Base-by-base conservation (phyloP, 2,888 invertebrate genomes). In the Caenorhabditis virilis region DNA sequence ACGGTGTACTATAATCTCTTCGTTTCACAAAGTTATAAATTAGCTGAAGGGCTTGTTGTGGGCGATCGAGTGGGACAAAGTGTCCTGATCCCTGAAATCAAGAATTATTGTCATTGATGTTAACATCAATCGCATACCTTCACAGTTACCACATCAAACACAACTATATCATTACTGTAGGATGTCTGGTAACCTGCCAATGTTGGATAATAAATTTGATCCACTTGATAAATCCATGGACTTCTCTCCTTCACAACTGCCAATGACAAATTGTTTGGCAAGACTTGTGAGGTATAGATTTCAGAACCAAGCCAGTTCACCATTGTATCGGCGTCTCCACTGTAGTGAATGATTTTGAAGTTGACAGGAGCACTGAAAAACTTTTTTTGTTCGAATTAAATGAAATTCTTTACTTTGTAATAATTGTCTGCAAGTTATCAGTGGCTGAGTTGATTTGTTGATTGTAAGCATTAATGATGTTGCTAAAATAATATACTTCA, bases 51-150 rank as follows among this genome's bases (percentile, higher is more conserved):
- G 69, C 64, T 48, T 63, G 62, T 23, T 60, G 63, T 13, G 72
- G 72, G 7, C 72, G 52, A 50, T 72, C 72, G 13, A 67, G 58
- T 20, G 72, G 69, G 0, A 72, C 72, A 39, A 69, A 65, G 46
- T 72, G 72, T 23, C 72, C 72, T 11, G 72, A 63, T 26, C 72
- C 72, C 63, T 66, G 26, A 26, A 57, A 56, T 27, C 22, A 22
- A 30, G 7, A 13, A 13, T 13, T 18, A 1, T 23, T 18, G 3
- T 13, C 9, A 20, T 38, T n/a, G 16, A 22, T 27, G 18, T 36
- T 2, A 23, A 22, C 20, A 18, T 3, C 13, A 22, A 22, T 20
- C 2, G 15, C 11, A 18, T 23, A 63, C 64, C 54, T 72, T 72
- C 3, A 68, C 68, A 27, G 71, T 72, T 1, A 72, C 33, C 11